phyloP scores from a whole-genome alignment of 2,797 vertebrate genomes.

The Pteropus rufus region DNA sequence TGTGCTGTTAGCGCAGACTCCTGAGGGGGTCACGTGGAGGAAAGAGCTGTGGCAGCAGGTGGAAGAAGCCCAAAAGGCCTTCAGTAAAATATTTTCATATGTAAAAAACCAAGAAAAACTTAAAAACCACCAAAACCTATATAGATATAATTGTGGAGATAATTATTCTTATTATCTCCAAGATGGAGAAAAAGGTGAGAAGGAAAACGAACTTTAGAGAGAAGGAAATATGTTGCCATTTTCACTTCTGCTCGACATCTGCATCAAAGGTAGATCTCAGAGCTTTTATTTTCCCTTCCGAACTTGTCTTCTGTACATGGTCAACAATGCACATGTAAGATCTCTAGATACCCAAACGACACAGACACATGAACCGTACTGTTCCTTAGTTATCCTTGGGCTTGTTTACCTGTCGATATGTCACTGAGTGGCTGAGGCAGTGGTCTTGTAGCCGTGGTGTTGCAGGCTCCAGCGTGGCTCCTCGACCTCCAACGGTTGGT shows the following conservation, averaged over 20 bases:
- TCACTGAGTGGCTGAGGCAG: constrained; percentile 68
- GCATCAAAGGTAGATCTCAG: background rate
- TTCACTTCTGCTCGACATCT: background rate
- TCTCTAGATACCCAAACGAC: constrained; percentile 71
- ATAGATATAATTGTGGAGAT: background rate
- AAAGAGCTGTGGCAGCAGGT: constrained; percentile 47
- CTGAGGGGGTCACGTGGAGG: constrained; percentile 64
- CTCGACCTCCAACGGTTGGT: background rate
- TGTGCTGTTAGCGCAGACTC: constrained; percentile 84
- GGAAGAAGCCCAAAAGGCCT: constrained; percentile 42
- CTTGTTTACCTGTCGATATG: constrained; percentile 74
- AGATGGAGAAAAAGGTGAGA: background rate
- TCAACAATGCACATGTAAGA: constrained; percentile 59
- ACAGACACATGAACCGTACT: constrained; percentile 54
- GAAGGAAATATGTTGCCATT: background rate
- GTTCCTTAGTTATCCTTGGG: constrained; percentile 70
- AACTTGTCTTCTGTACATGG: background rate
- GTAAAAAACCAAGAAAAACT: background rate
- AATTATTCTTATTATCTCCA: background rate
- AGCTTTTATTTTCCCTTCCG: background rate
- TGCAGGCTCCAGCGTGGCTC: constrained; percentile 37
- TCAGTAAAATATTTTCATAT: constrained; percentile 49
- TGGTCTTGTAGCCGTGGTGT: constrained; percentile 58
- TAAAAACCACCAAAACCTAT: background rate
- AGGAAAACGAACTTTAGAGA: background rate